Base-by-base conservation (phyloP, 2,797 vertebrate species). In the Phrynocephalus guinanensis region DNA sequence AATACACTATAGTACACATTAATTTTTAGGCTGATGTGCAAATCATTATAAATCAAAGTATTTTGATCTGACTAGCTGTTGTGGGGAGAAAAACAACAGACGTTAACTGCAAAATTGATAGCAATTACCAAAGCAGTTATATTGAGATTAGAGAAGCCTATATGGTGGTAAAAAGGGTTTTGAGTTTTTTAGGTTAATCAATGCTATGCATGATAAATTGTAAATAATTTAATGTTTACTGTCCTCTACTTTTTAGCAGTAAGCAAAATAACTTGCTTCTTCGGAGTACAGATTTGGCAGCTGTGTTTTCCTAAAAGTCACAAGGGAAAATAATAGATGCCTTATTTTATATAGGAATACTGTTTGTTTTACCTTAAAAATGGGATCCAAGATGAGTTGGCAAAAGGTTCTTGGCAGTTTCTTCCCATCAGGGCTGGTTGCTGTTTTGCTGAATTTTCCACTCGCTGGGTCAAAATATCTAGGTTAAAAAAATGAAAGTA, bases 391-490 rank as follows among this genome's bases (percentile, higher is more conserved):
- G 85, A 90, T 80, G 2, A 89, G 79, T 33, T 93, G 94, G 82
- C 84, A 92, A 85, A 94, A 92, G 9, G 86, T 91, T 22, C 91
- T 89, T 13, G 93, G 90, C 26, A 94, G 79, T 81, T 93, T 93
- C 78, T 93, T 95, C 52, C 92, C 93, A 16, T 92, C 87, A 5
- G 87, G 68, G 15, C 4, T 84, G 20, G 81, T 77, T 79, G 88
- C 78, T 26, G 84, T 79, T 87, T 91, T 93, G 85, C 89, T 93
- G 79, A 94, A 91, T 92, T 95, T 95, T 44, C 92, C 92, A 76
- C 11, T 6, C 67, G 90, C 85, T 79, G 92, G 86, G 81, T 91
- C 90, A 83, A 93, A 95, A 84, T 87, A 92, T 24, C 77, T 87
- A 77, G 63, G 85, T 71, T 70, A 48, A n/a, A 86, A 30, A 26